phyloP scores from a whole-genome alignment of 1,140 invertebrate genomes.

The Cydia pomonella region DNA sequence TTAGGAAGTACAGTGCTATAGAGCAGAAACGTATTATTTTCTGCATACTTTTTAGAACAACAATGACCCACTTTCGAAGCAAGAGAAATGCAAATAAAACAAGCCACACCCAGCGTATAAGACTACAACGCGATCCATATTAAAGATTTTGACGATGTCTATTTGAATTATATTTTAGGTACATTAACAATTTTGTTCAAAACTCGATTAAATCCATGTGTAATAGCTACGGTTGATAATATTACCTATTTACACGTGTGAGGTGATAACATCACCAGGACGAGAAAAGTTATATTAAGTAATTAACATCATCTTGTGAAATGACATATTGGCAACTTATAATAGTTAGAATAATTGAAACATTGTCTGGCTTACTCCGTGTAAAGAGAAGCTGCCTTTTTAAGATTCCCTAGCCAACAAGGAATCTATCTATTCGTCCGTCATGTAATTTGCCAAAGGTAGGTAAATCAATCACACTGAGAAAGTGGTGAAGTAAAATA shows the following conservation, averaged over 20 bases:
- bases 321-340: background rate
- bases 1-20: too few relatives aligned
- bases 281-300: slow-evolving; percentile 4
- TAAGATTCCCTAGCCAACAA: background rate
- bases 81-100: too few relatives aligned
- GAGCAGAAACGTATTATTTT: too few relatives aligned
- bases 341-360: background rate
- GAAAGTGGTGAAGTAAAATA: too few relatives aligned
- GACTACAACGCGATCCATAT: background rate
- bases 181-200: background rate
- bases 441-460: too few relatives aligned
- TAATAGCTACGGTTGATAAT: background rate
- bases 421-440: too few relatives aligned
- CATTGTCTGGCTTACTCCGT: background rate
- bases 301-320: background rate
- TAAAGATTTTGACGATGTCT: background rate
- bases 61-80: too few relatives aligned
- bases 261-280: slow-evolving; percentile 1
- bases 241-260: background rate
- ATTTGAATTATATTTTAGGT: slow-evolving; percentile 20
- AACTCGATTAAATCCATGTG: background rate
- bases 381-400: background rate
- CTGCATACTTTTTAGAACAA: too few relatives aligned
- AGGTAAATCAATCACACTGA: too few relatives aligned
- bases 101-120: background rate